phyloP scores from a whole-genome alignment of 1,140 invertebrate species.

The Bombus huntii region DNA sequence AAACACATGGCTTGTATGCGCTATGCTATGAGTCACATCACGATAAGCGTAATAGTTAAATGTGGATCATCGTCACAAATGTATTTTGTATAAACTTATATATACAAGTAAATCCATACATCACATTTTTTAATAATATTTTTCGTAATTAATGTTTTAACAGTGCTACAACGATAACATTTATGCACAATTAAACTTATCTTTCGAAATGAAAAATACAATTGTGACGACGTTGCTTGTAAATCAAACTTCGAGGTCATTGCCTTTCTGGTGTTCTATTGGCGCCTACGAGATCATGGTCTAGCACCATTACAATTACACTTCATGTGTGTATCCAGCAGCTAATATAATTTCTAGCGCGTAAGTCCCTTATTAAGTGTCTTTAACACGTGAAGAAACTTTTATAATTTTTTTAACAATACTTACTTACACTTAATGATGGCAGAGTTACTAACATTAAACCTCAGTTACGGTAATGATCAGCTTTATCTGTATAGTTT shows the following conservation, averaged over 20 bases:
- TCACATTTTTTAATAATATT: neutral
- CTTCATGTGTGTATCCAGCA: slow-evolving; percentile 23
- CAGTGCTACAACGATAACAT: no score
- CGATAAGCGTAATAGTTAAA: slow-evolving; percentile 42
- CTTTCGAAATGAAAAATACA: neutral
- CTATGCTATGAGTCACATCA: slow-evolving; percentile 37
- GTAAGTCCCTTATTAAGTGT: neutral
- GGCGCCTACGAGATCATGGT: slow-evolving; percentile 65
- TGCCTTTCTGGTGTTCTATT: slow-evolving; percentile 75
- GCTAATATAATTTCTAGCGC: slow-evolving; percentile 49
- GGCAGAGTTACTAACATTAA: neutral
- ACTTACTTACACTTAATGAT: neutral
- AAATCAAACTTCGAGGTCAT: slow-evolving; percentile 78
- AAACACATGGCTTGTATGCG: neutral
- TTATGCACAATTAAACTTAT: neutral
- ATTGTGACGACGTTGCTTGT: slow-evolving; percentile 66
- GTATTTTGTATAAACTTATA: neutral
- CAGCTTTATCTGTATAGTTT: neutral
- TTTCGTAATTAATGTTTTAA: neutral
- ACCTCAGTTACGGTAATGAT: neutral
- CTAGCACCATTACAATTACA: slow-evolving; percentile 57
- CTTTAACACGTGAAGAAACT: neutral
- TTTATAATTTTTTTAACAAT: neutral
- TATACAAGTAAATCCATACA: neutral
- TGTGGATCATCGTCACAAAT: slow-evolving; percentile 17